These are phyloP conservation scores for Cryptoprocta ferox DNA, from an alignment of 2,797 vertebrate genomes.

Conservation along the genomic window DNA sequence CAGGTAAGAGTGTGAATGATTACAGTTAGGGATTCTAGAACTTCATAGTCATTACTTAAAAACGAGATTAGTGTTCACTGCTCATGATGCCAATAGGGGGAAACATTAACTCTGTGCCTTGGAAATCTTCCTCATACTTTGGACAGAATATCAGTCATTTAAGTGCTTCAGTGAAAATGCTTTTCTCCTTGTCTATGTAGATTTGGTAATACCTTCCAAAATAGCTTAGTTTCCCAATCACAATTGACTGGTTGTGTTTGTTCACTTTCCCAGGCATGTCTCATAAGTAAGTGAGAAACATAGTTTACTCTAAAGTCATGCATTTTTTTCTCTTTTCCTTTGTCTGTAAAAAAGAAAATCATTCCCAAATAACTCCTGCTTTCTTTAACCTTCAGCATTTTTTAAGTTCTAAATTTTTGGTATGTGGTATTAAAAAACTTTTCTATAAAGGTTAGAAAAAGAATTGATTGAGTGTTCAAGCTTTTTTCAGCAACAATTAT, in stretches of 20 bases:
- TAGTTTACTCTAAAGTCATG: constrained; percentile 36
- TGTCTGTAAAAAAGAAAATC: constrained; percentile 51
- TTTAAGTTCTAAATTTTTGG: constrained; percentile 35
- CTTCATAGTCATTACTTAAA: neutral
- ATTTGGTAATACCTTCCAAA: constrained; percentile 10
- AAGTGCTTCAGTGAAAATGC: neutral
- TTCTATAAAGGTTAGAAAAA: constrained; percentile 16
- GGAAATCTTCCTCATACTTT: neutral
- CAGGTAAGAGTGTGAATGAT: neutral
- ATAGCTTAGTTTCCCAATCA: neutral
- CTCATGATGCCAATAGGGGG: neutral
- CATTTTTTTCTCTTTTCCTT: neutral
- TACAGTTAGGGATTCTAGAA: neutral
- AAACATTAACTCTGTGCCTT: neutral
- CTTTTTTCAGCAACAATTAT: constrained; percentile 26
- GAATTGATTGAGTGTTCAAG: constrained; percentile 24
- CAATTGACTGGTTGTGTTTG: constrained; percentile 21
- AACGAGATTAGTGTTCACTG: neutral
- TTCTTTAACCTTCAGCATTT: constrained; percentile 40
- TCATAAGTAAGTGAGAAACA: constrained; percentile 37
- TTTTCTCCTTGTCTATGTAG: neutral
- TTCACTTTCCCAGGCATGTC: neutral
- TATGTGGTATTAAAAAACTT: neutral
- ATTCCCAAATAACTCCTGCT: neutral
- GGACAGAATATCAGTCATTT: neutral